Evolutionary conservation across 1,140 invertebrate genomes (phyloP).

Genomic region (Hylaeus volcanicus): DNA sequence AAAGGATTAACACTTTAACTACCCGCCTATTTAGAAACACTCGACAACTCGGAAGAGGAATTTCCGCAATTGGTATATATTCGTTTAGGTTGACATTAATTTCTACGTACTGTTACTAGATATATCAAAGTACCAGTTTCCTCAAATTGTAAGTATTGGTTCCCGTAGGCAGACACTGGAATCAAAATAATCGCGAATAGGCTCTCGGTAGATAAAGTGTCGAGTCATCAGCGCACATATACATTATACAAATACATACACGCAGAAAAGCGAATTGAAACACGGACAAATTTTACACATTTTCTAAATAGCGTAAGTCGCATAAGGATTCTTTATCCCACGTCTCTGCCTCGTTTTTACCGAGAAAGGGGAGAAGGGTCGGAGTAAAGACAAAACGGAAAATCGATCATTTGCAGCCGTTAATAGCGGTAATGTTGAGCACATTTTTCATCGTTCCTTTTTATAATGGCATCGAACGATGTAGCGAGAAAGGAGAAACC

Average conservation of each 20-base stretch:
- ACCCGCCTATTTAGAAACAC: too few species aligned
- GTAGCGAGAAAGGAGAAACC: not conserved
- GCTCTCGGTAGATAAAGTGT: too few species aligned
- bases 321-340: not conserved
- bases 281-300: conserved; percentile 33
- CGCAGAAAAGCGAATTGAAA: not conserved
- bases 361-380: not conserved
- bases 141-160: too few species aligned
- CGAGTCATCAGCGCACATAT: not conserved
- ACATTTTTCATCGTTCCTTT: not conserved
- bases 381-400: too few species aligned
- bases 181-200: too few species aligned
- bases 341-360: not conserved
- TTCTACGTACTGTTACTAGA: too few species aligned
- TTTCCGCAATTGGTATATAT: too few species aligned
- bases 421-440: not conserved
- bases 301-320: conserved; percentile 42
- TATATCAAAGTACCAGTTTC: too few species aligned
- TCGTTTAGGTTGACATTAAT: too few species aligned
- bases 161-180: too few species aligned
- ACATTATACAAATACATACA: not conserved
- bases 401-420: not conserved
- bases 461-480: not conserved
- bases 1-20: too few species aligned
- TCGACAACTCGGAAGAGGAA: too few species aligned